phyloP scores from a whole-genome alignment of 2,797 vertebrate species.

The Carcharodon carcharias region DNA sequence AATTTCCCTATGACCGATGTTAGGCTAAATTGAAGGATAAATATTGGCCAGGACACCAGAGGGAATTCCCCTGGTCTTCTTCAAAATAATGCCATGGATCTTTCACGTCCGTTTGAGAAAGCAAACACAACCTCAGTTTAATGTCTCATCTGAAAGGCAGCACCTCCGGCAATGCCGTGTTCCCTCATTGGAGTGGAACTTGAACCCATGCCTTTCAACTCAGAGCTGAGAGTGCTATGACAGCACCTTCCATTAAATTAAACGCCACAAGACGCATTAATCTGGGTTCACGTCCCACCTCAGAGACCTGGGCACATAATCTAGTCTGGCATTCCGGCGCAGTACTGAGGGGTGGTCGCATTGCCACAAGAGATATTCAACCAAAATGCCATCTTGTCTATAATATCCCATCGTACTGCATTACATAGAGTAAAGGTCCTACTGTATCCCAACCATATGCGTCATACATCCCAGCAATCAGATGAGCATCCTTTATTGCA shows the following conservation, averaged over 20 bases:
- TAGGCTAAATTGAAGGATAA: too few relatives aligned
- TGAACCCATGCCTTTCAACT: neutral
- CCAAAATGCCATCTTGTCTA: neutral
- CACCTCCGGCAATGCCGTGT: neutral
- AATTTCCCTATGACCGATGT: too few relatives aligned
- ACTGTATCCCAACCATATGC: too few relatives aligned
- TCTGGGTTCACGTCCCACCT: neutral
- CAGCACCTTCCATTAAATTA: neutral
- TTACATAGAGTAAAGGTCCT: too few relatives aligned
- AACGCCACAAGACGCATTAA: neutral
- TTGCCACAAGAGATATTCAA: neutral
- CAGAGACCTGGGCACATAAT: neutral
- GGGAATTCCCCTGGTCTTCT: too few relatives aligned
- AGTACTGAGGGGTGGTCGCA: neutral
- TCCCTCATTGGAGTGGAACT: neutral
- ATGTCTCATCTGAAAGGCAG: neutral
- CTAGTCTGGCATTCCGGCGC: neutral
- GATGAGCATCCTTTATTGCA: neutral
- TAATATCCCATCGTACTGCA: too few relatives aligned
- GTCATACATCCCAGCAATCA: neutral
- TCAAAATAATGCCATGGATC: too few relatives aligned
- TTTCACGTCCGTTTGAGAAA: too few relatives aligned
- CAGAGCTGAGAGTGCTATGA: neutral
- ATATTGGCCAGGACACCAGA: too few relatives aligned
- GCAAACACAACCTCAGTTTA: too few relatives aligned